Percentiles rank a stretch among this genome's conserved stretches.
phyloP scores from a whole-genome alignment of 1,140 invertebrate genomes.

The Drosophila ananassae region DNA sequence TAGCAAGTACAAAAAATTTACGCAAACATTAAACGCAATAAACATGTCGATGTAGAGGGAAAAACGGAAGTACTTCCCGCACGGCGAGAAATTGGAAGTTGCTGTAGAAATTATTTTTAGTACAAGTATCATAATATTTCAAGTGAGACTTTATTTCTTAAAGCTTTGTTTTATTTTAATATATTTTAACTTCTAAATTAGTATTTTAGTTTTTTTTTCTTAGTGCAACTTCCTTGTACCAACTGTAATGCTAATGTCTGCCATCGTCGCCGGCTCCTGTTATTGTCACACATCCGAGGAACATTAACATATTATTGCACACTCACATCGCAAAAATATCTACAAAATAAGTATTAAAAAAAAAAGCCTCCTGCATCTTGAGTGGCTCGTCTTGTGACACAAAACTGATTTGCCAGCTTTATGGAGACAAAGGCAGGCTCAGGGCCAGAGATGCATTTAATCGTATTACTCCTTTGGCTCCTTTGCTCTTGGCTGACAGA shows the following conservation, averaged over 20 bases:
- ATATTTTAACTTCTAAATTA: background rate
- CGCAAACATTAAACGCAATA: conserved; percentile 80
- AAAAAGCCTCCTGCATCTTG: conserved; percentile 36
- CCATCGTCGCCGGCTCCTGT: conserved; percentile 47
- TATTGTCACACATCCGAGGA: conserved; percentile 71
- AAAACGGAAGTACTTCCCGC: background rate
- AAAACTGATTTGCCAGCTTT: conserved; percentile 55
- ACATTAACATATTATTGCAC: conserved; percentile 81
- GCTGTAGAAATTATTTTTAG: background rate
- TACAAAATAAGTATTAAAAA: conserved; percentile 11
- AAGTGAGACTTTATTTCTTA: background rate
- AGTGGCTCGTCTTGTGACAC: conserved; percentile 40
- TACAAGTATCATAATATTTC: no score
- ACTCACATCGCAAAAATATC: conserved; percentile 27
- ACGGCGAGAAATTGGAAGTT: background rate
- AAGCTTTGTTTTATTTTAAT: background rate
- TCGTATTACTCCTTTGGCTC: conserved; percentile 53
- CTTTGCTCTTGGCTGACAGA: conserved; percentile 16
- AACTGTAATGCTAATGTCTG: conserved; percentile 69
- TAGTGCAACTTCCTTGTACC: conserved; percentile 28
- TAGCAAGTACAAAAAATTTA: conserved; percentile 54
- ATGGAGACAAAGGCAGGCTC: conserved; percentile 27
- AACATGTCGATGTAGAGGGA: conserved; percentile 62
- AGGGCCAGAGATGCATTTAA: conserved; percentile 49
- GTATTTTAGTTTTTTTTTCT: background rate